Conservation (phyloP, 2,113 vertebrate species). For the Craseonycteris thonglongyai region DNA sequence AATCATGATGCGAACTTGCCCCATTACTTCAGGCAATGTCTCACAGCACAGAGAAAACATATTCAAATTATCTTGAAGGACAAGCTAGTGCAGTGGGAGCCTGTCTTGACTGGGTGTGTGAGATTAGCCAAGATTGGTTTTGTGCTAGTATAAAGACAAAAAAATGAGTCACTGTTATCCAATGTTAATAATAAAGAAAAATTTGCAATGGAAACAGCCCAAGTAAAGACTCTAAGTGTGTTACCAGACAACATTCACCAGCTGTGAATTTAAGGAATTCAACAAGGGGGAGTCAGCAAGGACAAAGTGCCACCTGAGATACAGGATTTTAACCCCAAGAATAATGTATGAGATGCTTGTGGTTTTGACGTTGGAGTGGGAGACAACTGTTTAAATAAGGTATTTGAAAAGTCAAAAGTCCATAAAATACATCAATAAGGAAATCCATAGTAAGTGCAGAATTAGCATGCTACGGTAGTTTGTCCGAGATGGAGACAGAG, state of each 20-base stretch:
- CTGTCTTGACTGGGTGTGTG: not conserved
- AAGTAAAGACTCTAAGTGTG: not conserved
- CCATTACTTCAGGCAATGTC: not conserved
- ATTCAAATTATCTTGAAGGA: not conserved
- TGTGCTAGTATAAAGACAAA: not conserved
- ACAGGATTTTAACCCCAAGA: not conserved
- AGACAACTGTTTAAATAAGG: not conserved
- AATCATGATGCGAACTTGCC: not conserved
- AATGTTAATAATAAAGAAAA: not conserved
- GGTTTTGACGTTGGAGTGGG: not conserved
- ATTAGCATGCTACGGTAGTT: not conserved
- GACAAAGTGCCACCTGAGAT: accelerated
- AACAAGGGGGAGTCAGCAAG: not conserved
- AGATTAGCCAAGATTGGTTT: not conserved
- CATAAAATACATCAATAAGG: not conserved
- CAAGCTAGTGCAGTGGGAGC: not conserved
- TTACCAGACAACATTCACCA: not conserved
- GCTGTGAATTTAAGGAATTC: not conserved
- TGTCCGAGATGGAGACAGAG: not conserved
- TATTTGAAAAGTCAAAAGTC: not conserved
- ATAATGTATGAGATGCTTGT: accelerated
- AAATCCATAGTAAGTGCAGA: not conserved
- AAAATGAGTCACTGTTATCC: not conserved
- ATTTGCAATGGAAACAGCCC: not conserved
- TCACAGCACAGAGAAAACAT: not conserved